Evolutionary conservation across 2,113 vertebrate species (phyloP).

Genomic region (Bubo scandiacus): DNA sequence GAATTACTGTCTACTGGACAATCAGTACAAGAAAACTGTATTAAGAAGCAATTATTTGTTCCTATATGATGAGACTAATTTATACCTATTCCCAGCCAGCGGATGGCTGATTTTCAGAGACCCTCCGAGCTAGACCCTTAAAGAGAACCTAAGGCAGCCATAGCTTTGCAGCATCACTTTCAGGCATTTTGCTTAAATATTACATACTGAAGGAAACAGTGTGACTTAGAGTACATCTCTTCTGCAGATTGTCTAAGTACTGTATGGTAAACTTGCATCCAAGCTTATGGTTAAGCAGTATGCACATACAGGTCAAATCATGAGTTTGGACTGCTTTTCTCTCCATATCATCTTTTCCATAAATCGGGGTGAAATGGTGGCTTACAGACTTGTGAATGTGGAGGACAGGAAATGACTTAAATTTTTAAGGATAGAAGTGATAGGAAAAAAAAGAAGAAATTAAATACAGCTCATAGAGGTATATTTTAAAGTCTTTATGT

Average conservation of each 20-base stretch:
- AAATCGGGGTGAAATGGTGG: not conserved
- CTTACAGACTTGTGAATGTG: not conserved
- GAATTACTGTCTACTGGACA: not conserved
- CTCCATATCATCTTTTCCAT: not conserved
- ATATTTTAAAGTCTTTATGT: not conserved
- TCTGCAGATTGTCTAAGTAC: not conserved
- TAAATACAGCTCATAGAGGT: not conserved
- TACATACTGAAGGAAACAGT: not conserved
- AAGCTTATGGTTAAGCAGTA: not conserved
- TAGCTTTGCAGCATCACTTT: not conserved
- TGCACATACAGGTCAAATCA: not conserved
- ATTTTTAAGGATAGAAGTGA: not conserved
- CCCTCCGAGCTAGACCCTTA: not conserved
- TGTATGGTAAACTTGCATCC: not conserved
- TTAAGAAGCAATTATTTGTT: slow-evolving; percentile 7
- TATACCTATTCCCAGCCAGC: not conserved
- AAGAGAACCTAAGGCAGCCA: not conserved
- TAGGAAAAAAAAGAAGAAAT: not conserved
- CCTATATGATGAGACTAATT: not conserved
- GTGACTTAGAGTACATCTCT: not conserved
- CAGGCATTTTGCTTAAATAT: not conserved
- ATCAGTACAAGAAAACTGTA: not conserved
- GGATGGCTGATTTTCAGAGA: not conserved
- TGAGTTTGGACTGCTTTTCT: not conserved
- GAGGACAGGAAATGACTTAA: not conserved